Conservation (phyloP, 2,888 invertebrate genomes). For the Catotricha subobsoleta region DNA sequence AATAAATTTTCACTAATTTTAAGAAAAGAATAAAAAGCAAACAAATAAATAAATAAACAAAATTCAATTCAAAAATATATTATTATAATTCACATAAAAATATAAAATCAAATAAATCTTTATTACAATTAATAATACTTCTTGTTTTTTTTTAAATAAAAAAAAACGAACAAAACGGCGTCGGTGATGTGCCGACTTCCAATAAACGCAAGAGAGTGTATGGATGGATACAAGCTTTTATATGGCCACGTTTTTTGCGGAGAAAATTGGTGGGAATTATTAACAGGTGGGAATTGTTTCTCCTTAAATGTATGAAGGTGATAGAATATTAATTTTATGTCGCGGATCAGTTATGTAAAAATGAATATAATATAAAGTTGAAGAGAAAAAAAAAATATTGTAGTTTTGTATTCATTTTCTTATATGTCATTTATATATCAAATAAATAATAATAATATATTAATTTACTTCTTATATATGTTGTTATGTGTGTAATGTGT, state of each 20-base stretch:
- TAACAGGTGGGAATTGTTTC: slow-evolving; percentile 9
- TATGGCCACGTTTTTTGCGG: slow-evolving; percentile 12
- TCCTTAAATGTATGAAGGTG: slow-evolving; percentile 9
- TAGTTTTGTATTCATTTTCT: too few relatives aligned
- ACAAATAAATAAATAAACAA: slow-evolving; percentile 1
- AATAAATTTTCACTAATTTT: neutral
- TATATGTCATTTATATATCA: too few relatives aligned
- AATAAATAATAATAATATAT: too few relatives aligned
- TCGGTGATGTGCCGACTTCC: slow-evolving; percentile 15
- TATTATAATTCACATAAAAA: neutral
- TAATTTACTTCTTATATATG: too few relatives aligned
- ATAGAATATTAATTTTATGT: slow-evolving; percentile 6
- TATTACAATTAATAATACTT: neutral
- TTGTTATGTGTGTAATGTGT: too few relatives aligned
- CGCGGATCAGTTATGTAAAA: slow-evolving; percentile 5
- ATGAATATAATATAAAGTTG: too few relatives aligned
- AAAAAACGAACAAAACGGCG: slow-evolving; percentile 7
- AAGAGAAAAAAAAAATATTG: too few relatives aligned
- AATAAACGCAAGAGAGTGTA: slow-evolving; percentile 19
- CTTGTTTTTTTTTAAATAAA: neutral
- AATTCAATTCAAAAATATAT: slow-evolving; percentile 8
- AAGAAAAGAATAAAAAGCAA: neutral
- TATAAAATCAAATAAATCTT: neutral
- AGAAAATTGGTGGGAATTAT: slow-evolving; percentile 9
- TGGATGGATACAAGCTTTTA: slow-evolving; percentile 17